phyloP scores from a whole-genome alignment of 2,888 invertebrate species.

The Drosophila glabriapex region DNA sequence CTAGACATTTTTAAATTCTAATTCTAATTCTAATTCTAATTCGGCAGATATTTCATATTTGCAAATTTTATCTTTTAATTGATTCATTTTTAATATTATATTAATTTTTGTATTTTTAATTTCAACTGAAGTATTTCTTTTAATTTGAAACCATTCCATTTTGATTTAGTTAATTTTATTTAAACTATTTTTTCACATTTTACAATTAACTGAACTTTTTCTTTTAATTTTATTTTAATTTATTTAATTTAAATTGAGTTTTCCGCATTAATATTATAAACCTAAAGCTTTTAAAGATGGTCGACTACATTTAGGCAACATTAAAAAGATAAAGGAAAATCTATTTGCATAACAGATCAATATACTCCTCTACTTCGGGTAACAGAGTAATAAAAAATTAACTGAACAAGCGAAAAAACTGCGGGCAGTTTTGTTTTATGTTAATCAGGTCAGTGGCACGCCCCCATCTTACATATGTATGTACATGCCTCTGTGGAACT shows the following conservation, averaged over 20 bases:
- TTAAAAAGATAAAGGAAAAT: background rate
- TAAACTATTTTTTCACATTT: background rate
- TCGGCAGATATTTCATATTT: background rate
- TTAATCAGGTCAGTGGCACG: conserved; percentile 83
- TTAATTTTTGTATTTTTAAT: background rate
- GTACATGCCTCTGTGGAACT: conserved; percentile 12
- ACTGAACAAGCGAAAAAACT: conserved; percentile 45
- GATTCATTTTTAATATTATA: background rate
- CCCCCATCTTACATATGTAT: conserved; percentile 18
- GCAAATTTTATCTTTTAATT: background rate
- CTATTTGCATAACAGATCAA: background rate
- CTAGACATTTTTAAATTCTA: no score
- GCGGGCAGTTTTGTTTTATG: conserved; percentile 75
- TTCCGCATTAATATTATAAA: background rate
- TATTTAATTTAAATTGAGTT: background rate
- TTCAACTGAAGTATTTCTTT: background rate
- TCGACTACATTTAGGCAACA: background rate
- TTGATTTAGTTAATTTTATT: background rate
- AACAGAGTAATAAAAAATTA: background rate
- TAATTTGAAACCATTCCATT: background rate
- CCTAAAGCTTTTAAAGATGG: background rate
- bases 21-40: no score
- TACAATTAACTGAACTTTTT: background rate
- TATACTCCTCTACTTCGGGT: background rate
- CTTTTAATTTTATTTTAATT: background rate